Evolutionary conservation across 2,888 invertebrate genomes (phyloP).

Genomic region (Scaptomyza cyrtandrae): DNA sequence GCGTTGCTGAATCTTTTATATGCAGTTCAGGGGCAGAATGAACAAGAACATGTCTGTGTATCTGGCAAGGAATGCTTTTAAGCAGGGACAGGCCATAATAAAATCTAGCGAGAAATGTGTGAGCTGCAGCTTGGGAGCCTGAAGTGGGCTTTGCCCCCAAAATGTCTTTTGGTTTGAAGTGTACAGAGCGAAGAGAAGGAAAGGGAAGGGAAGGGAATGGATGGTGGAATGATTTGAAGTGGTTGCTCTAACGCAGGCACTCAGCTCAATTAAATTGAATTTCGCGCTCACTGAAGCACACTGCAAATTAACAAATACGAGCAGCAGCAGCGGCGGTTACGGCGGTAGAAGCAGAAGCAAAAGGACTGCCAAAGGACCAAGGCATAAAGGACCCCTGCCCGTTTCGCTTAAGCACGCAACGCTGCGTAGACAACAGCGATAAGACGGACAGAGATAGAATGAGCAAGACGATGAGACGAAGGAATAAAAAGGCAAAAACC

Average conservation of each 20-base stretch:
- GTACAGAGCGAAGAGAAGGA: neutral
- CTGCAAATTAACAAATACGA: constrained; percentile 77
- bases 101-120: constrained; percentile 77
- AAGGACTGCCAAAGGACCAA: constrained; percentile 25
- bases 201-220: neutral
- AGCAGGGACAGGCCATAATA: constrained; percentile 75
- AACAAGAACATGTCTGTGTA: constrained; percentile 48
- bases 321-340: constrained; percentile 13
- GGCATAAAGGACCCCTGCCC: constrained; percentile 62
- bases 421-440: constrained; percentile 61
- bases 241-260: constrained; percentile 58
- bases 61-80: constrained; percentile 75
- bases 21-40: constrained; percentile 52
- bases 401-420: constrained; percentile 80
- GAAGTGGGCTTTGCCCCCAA: constrained; percentile 26
- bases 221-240: constrained; percentile 1
- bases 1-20: constrained; percentile 80
- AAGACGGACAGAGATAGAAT: constrained; percentile 26
- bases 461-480: neutral
- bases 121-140: constrained; percentile 34
- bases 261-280: constrained; percentile 82
- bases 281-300: constrained; percentile 81
- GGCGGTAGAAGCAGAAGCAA: constrained; percentile 2
- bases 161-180: constrained; percentile 9
- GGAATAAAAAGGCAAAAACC: constrained; percentile 21